Conservation (phyloP, 2,888 invertebrate genomes). For the Diloba caeruleocephala region DNA sequence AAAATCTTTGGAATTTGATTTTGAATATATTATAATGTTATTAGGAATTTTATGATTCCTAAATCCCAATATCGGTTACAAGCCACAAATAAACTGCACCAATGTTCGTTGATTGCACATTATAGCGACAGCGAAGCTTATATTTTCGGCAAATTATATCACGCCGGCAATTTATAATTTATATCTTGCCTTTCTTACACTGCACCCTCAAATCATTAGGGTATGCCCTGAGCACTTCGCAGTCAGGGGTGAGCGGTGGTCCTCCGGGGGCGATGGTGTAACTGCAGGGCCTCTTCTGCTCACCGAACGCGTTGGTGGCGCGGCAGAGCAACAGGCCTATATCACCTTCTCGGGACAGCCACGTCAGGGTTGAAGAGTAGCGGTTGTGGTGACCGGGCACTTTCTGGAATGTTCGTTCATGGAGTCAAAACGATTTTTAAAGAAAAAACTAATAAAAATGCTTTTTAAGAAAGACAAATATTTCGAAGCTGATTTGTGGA, state of each 20-base stretch:
- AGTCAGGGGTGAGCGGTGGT: constrained; percentile 67
- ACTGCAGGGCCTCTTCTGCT: constrained; percentile 72
- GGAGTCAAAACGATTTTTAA: background rate
- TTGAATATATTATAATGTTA: too few relatives aligned
- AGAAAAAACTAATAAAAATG: too few relatives aligned
- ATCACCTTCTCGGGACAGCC: constrained; percentile 70
- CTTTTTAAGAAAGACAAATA: too few relatives aligned
- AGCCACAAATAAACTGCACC: too few relatives aligned
- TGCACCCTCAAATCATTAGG: constrained; percentile 62
- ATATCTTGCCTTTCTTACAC: constrained; percentile 70
- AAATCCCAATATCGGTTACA: too few relatives aligned
- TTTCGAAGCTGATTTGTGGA: too few relatives aligned
- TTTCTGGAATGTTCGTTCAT: constrained; percentile 59
- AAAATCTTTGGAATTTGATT: too few relatives aligned
- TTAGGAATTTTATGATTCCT: too few relatives aligned
- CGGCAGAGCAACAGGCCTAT: constrained; percentile 72
- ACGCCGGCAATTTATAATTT: background rate
- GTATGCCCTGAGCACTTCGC: constrained; percentile 60
- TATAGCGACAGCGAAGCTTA: too few relatives aligned
- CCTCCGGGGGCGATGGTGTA: constrained; percentile 68
- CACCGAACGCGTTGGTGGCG: constrained; percentile 75
- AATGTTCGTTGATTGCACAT: too few relatives aligned
- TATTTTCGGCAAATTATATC: too few relatives aligned
- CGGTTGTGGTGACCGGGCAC: constrained; percentile 66
- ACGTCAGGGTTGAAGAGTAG: constrained; percentile 73